These are phyloP conservation scores for Clitarchus hookeri DNA, from an alignment of 2,888 invertebrate genomes.

Conservation along the genomic window DNA sequence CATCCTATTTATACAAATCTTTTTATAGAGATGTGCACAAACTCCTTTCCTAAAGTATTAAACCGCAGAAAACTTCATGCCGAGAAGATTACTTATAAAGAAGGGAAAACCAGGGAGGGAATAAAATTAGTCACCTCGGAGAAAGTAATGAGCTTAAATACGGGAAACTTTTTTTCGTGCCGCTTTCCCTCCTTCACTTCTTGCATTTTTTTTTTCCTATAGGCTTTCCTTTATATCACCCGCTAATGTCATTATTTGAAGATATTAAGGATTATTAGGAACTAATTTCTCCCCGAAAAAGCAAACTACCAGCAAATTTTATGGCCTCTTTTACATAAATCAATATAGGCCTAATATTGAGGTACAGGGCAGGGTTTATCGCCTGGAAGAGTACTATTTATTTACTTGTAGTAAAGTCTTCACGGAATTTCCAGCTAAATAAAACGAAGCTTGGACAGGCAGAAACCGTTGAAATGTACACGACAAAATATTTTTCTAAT, in stretches of 20 bases:
- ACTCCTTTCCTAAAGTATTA: background rate
- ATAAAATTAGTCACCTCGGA: conserved; percentile 19
- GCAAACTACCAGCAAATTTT: too few relatives aligned
- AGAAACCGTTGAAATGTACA: too few relatives aligned
- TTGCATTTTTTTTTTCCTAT: background rate
- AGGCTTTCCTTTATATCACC: conserved; percentile 6
- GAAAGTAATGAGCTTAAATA: conserved; percentile 24
- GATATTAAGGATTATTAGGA: conserved; percentile 10
- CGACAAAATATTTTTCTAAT: too few relatives aligned
- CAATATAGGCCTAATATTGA: too few relatives aligned
- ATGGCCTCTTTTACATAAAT: too few relatives aligned
- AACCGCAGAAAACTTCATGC: conserved; percentile 17
- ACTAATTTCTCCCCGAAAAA: background rate
- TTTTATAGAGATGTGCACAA: conserved; percentile 8
- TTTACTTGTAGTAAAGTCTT: too few relatives aligned
- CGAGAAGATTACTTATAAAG: conserved; percentile 1
- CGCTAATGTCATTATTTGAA: conserved; percentile 21
- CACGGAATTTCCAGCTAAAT: too few relatives aligned
- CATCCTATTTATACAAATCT: conserved; percentile 14
- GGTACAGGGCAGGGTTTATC: too few relatives aligned
- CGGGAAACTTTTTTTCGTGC: conserved; percentile 12
- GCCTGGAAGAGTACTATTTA: too few relatives aligned
- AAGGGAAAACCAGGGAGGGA: conserved; percentile 2
- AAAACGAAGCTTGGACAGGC: too few relatives aligned
- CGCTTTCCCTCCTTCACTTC: background rate